Percentiles rank a stretch among this genome's conserved stretches.
phyloP scores from a whole-genome alignment of 2,797 vertebrate species.

The Pseudochromis fuscus region DNA sequence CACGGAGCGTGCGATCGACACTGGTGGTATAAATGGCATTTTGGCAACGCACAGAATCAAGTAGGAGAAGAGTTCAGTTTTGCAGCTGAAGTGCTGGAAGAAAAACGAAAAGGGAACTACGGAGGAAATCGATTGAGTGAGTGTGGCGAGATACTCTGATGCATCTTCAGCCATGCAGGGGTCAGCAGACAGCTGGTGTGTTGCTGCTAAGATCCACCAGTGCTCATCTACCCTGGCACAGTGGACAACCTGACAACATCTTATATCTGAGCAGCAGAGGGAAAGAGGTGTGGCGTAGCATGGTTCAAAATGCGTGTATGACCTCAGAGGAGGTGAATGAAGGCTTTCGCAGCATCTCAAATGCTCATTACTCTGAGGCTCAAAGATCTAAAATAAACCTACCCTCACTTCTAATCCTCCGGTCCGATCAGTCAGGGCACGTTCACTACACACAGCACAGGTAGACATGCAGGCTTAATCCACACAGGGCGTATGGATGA shows the following conservation, averaged over 20 bases:
- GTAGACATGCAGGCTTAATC: slow-evolving; percentile 60
- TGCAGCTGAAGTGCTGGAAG: slow-evolving; percentile 57
- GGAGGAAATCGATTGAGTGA: slow-evolving; percentile 37
- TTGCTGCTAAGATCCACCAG: slow-evolving; percentile 24
- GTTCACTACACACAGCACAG: slow-evolving; percentile 44
- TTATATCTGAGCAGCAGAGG: slow-evolving; percentile 40
- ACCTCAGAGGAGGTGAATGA: slow-evolving; percentile 7
- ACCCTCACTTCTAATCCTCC: slow-evolving; percentile 71
- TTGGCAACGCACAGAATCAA: slow-evolving; percentile 76
- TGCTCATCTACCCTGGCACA: slow-evolving; percentile 11
- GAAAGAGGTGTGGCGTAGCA: slow-evolving; percentile 15
- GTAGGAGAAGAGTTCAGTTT: slow-evolving; percentile 73
- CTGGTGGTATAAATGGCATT: slow-evolving; percentile 83
- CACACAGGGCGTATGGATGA: slow-evolving; percentile 1
- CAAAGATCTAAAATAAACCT: slow-evolving; percentile 76
- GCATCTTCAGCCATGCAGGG: slow-evolving; percentile 72
- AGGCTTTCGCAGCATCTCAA: slow-evolving; percentile 41
- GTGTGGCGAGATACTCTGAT: slow-evolving; percentile 8
- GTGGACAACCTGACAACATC: slow-evolving; percentile 14
- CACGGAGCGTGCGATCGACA: slow-evolving; percentile 58
- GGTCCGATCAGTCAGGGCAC: slow-evolving; percentile 49
- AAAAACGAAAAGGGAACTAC: slow-evolving; percentile 29
- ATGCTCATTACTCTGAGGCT: slow-evolving; percentile 64
- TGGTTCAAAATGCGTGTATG: slow-evolving; percentile 15
- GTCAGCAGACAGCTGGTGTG: slow-evolving; percentile 23